Conservation (phyloP, 1,140 invertebrate genomes). For the Copidosoma floridanum region DNA sequence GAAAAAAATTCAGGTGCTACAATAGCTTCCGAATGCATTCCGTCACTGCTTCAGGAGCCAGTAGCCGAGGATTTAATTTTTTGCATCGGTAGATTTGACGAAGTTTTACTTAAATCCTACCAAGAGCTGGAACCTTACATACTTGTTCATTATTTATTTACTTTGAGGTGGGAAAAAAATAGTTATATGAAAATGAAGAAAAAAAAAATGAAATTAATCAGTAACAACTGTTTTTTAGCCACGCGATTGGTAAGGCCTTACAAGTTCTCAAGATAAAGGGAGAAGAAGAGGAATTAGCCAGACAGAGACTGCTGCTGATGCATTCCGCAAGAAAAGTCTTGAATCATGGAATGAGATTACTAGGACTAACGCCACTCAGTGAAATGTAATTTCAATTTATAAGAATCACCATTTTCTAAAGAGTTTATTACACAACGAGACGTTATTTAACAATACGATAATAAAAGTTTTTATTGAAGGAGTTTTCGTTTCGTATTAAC, state of each 20-base stretch:
- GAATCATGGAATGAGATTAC: conserved; percentile 71
- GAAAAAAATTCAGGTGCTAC: conserved; percentile 62
- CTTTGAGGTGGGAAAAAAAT: conserved; percentile 61
- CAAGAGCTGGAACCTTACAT: conserved; percentile 75
- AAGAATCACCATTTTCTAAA: no score
- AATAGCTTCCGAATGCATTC: conserved; percentile 59
- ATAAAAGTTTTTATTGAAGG: no score
- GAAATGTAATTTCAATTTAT: conserved; percentile 87
- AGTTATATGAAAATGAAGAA: conserved; percentile 9
- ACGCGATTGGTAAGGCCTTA: conserved; percentile 72
- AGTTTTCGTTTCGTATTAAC: conserved; percentile 63
- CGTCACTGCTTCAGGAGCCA: conserved; percentile 63
- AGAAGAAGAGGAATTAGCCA: conserved; percentile 61
- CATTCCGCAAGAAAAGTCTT: conserved; percentile 69
- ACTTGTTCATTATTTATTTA: conserved; percentile 80
- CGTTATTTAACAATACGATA: no score
- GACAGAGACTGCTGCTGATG: conserved; percentile 79
- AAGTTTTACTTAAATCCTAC: conserved; percentile 67
- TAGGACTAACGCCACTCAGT: conserved; percentile 77
- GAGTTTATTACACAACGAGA: no score
- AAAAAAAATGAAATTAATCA: neutral
- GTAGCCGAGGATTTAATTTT: conserved; percentile 66
- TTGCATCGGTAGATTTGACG: conserved; percentile 74
- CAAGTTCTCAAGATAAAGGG: conserved; percentile 75
- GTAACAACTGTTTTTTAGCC: conserved; percentile 55